Conservation (phyloP, 1,140 invertebrate species). For the Drosophila carrolli region DNA sequence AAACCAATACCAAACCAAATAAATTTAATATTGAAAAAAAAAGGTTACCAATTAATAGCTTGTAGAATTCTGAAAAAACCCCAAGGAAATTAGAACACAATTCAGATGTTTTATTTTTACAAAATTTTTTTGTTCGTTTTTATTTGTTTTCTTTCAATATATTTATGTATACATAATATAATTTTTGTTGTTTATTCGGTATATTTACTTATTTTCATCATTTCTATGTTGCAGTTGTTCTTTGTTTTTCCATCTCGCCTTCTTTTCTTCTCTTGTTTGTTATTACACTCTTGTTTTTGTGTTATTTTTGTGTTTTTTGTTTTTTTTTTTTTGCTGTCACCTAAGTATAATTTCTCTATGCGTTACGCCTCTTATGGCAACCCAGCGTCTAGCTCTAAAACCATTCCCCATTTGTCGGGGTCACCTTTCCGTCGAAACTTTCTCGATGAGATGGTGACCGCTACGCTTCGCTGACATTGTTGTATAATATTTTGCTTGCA, state of each 20-base stretch:
- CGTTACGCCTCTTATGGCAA: slow-evolving; percentile 32
- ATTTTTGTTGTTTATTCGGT: slow-evolving; percentile 75
- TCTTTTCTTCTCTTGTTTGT: slow-evolving; percentile 33
- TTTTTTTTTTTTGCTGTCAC: slow-evolving; percentile 31
- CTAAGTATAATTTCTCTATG: slow-evolving; percentile 78
- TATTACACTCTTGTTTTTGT: slow-evolving; percentile 33
- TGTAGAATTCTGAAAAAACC: neutral
- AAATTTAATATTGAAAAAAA: neutral
- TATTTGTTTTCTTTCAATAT: slow-evolving; percentile 84
- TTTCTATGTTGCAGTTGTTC: slow-evolving; percentile 78
- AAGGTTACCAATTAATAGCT: too few relatives aligned
- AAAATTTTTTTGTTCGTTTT: slow-evolving; percentile 84
- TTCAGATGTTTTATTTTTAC: slow-evolving; percentile 58
- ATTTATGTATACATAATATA: slow-evolving; percentile 84
- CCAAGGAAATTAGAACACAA: slow-evolving; percentile 17
- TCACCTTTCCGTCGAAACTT: slow-evolving; percentile 6
- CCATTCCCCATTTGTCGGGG: slow-evolving; percentile 31
- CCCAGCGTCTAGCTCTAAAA: slow-evolving; percentile 51
- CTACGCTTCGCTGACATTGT: slow-evolving; percentile 50
- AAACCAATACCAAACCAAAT: too few relatives aligned
- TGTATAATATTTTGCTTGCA: slow-evolving; percentile 72
- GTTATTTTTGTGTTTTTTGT: slow-evolving; percentile 24
- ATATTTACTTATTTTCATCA: slow-evolving; percentile 76
- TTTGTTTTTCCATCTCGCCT: slow-evolving; percentile 35
- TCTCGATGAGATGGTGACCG: slow-evolving; percentile 10